phyloP scores from a whole-genome alignment of 2,888 invertebrate genomes.

The Biston betularia region DNA sequence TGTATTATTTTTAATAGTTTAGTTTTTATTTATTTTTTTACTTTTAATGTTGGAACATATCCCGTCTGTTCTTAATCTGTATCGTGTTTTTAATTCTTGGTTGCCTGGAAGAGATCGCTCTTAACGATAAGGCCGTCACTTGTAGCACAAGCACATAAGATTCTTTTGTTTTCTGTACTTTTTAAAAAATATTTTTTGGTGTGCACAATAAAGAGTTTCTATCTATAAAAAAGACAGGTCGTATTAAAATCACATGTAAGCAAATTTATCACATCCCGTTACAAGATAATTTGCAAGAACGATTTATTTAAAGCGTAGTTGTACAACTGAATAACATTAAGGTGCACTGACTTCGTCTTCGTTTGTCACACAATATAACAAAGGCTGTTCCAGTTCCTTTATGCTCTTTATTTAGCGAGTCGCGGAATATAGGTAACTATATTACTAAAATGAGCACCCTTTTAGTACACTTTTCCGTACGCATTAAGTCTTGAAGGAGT shows the following conservation, averaged over 20 bases:
- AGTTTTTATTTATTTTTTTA: too few species aligned
- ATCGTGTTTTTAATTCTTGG: too few species aligned
- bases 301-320: background rate
- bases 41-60: too few species aligned
- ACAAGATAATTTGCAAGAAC: conserved; percentile 6
- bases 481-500: conserved; percentile 43
- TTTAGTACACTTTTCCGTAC: conserved; percentile 32
- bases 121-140: too few species aligned
- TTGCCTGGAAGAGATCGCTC: too few species aligned
- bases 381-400: conserved; percentile 25
- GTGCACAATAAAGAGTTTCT: too few species aligned
- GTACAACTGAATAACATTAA: background rate
- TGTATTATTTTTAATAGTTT: too few species aligned
- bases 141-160: too few species aligned
- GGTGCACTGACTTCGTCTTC: conserved; percentile 27
- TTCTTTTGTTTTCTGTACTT: too few species aligned
- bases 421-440: conserved; percentile 14
- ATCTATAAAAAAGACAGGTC: background rate
- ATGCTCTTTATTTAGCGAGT: conserved; percentile 35
- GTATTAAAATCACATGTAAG: background rate
- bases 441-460: conserved; percentile 27
- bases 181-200: too few species aligned
- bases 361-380: conserved; percentile 34
- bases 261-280: background rate
- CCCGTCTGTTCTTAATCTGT: too few species aligned